Percentiles rank a stretch among this genome's conserved stretches.
Conservation (phyloP, 1,140 invertebrate genomes). For the Drusus annulatus region DNA sequence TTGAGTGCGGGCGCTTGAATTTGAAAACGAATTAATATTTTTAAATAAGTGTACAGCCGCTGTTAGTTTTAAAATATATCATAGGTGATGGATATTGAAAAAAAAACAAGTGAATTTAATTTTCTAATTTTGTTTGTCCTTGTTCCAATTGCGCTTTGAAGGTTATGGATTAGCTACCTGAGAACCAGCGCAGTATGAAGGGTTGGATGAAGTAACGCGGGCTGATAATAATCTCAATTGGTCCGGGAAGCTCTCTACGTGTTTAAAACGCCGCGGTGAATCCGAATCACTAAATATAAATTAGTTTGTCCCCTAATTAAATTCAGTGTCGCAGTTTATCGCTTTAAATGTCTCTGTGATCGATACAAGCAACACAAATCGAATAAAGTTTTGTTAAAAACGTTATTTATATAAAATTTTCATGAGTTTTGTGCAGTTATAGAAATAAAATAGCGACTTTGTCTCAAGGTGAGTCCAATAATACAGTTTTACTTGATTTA, state of each 20-base stretch:
- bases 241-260: background rate
- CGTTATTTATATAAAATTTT: background rate
- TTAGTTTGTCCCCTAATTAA: background rate
- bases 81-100: background rate
- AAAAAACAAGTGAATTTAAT: background rate
- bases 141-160: slow-evolving; percentile 40
- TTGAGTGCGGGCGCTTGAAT: slow-evolving; percentile 20
- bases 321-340: slow-evolving; percentile 6
- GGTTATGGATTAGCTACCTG: slow-evolving; percentile 39
- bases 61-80: background rate
- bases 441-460: background rate
- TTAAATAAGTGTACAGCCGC: background rate
- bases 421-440: background rate
- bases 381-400: too few relatives aligned
- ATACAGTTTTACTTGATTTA: background rate
- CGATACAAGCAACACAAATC: slow-evolving; percentile 17
- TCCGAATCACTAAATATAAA: background rate
- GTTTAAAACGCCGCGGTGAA: background rate
- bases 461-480: background rate
- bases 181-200: slow-evolving; percentile 8
- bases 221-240: slow-evolving; percentile 12
- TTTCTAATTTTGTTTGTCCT: slow-evolving; percentile 41
- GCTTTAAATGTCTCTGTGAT: slow-evolving; percentile 14
- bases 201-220: slow-evolving; percentile 17
- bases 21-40: background rate